Evolutionary conservation across 2,888 invertebrate species (phyloP), one percentile per base, ranked within the genome.

Genomic region (Monopis laevigella): DNA sequence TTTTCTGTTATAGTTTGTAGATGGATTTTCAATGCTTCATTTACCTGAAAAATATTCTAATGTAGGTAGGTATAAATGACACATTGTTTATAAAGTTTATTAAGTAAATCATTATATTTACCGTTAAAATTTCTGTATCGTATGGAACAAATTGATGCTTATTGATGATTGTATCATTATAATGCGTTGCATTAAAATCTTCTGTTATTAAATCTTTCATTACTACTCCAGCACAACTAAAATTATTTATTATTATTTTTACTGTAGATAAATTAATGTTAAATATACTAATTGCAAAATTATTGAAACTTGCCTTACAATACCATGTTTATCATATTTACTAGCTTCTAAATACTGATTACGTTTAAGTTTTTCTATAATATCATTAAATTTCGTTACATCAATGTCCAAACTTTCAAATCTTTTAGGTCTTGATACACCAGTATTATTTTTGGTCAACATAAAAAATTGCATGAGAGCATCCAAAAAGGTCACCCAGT

Each of bases 401-500:
- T 69, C 51, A 18, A 72, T 64, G 13, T 40, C 36, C 0, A 70
- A 48, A 12, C 46, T 53, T 32, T 54, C 53, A 2, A 71, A 58
- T 2, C 51, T 51, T 0, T 85, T 85, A 1, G 90, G 89, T 11
- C 89, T 71, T 30, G 85, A 74, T 1, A 90, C 69, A 1, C 83
- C 77, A 38, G 87, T 82, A 1, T 84, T 73, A 10, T 84, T 71
- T 35, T 83, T 71, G 18, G 83, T 82, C n/a, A 92, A 55, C n/a
- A 88, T 78, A 39, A 85, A 81, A 43, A 91, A 83, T 67, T 95
- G 95, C n/a, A 95, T 64, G 82, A 95, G 84, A 0, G 88, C 88
- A 62, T 95, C 94, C 52, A 95, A 77, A 51, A 92, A 88, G 2
- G 89, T 84, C 0, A 89, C 86, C 93, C 93, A 95, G 59, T 92